Evolutionary conservation across 2,113 vertebrate genomes (phyloP).

Genomic region (Varanus komodoensis): DNA sequence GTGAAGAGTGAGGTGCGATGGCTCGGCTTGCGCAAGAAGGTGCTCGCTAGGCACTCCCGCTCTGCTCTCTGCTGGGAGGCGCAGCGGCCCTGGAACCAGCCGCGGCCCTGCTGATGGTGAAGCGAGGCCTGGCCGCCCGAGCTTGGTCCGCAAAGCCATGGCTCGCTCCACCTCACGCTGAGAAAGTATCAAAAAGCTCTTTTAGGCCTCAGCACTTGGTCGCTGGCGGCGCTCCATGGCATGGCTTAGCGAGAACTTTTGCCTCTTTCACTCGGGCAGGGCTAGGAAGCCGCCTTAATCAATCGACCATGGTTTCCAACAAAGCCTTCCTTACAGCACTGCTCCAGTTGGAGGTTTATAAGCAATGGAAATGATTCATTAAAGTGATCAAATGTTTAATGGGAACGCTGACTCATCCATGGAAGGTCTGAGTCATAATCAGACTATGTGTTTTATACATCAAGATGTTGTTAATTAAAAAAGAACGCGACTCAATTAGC

Average conservation of each 20-base stretch:
- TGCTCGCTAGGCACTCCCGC: not conserved
- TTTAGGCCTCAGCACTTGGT: not conserved
- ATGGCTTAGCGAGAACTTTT: constrained; percentile 30
- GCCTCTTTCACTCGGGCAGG: not conserved
- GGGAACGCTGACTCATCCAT: constrained; percentile 18
- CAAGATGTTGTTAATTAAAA: constrained; percentile 43
- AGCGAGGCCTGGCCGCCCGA: not conserved
- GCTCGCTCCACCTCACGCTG: not conserved
- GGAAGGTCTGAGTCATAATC: constrained; percentile 49
- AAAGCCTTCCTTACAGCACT: constrained; percentile 50
- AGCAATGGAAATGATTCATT: constrained; percentile 30
- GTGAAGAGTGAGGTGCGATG: not conserved
- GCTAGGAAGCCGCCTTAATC: constrained; percentile 48
- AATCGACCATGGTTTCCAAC: constrained; percentile 15
- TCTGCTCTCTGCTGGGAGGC: too few species aligned
- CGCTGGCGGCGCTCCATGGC: constrained; percentile 22
- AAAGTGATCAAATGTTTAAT: constrained; percentile 47
- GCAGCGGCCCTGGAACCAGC: too few species aligned
- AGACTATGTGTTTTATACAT: constrained; percentile 50
- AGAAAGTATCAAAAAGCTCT: not conserved
- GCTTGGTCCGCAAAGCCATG: not conserved
- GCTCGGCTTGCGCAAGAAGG: not conserved
- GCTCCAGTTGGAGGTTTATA: constrained; percentile 30
- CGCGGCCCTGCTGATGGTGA: not conserved
- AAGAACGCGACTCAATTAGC: constrained; percentile 52